Percentiles rank a stretch among this genome's conserved stretches.
These are phyloP conservation scores for Penaeus indicus DNA, from an alignment of 1,140 invertebrate species.

Conservation along the genomic window DNA sequence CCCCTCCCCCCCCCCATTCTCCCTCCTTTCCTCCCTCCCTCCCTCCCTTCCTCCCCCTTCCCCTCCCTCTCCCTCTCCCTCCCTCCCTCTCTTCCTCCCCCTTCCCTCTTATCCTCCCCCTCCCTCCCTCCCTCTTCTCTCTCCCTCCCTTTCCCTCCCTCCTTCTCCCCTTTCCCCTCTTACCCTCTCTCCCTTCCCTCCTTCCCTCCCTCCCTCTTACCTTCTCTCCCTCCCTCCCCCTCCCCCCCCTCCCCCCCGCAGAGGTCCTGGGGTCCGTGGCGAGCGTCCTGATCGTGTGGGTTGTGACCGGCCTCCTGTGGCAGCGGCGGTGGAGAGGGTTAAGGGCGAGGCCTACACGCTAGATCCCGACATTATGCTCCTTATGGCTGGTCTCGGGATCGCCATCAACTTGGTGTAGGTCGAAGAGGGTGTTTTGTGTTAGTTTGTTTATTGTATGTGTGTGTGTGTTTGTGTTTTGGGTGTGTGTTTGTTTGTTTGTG, in stretches of 20 bases:
- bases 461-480: too few relatives aligned
- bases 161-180: too few relatives aligned
- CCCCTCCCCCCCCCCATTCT: too few relatives aligned
- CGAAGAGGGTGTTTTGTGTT: conserved; percentile 25
- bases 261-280: conserved; percentile 57
- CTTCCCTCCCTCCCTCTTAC: not conserved
- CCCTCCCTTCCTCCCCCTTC: too few relatives aligned
- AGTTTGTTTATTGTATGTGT: too few relatives aligned
- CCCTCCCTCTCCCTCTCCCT: too few relatives aligned
- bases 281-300: conserved; percentile 92
- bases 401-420: conserved; percentile 95
- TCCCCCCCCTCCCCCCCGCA: not conserved
- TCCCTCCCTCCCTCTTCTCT: too few relatives aligned
- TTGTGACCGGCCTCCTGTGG: conserved; percentile 96
- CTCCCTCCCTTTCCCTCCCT: too few relatives aligned
- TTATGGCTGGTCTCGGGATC: conserved; percentile 93
- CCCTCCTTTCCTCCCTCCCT: too few relatives aligned
- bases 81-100: not conserved
- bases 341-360: conserved; percentile 88
- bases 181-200: too few relatives aligned
- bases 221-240: not conserved
- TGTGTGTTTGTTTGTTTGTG: too few relatives aligned
- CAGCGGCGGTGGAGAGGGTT: conserved; percentile 89
- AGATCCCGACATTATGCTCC: conserved; percentile 91
- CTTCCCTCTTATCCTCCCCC: too few relatives aligned